A percentile compares a stretch with the other conserved stretches of the same genome.
These are phyloP conservation scores for Argyra leucocephala DNA, from an alignment of 2,888 invertebrate species.

Conservation along the genomic window DNA sequence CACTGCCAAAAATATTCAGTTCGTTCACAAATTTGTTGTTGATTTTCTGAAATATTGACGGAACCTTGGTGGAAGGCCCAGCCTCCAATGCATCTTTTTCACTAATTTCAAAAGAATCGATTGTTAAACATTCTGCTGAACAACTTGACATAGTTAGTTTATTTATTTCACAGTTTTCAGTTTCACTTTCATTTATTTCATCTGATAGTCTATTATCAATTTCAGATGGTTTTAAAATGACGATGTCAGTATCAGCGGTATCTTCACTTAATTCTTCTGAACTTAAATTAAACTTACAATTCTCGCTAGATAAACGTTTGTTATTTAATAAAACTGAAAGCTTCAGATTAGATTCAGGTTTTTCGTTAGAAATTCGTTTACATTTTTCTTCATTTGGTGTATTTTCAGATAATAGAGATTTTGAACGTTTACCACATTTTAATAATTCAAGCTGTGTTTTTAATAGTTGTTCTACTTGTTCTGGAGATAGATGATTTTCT, in stretches of 20 bases:
- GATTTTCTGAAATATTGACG: not conserved
- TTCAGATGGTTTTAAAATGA: not conserved
- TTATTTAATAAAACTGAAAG: not conserved
- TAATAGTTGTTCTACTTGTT: slow-evolving; percentile 35
- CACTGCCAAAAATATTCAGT: not conserved
- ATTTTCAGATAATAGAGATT: slow-evolving; percentile 15
- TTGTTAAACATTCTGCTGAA: not conserved
- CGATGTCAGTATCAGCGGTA: not conserved
- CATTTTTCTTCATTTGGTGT: slow-evolving; percentile 4
- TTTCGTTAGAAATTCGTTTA: not conserved
- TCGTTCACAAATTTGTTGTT: not conserved
- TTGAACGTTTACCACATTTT: slow-evolving; percentile 31
- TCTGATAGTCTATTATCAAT: not conserved
- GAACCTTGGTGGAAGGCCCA: not conserved
- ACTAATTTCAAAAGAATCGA: slow-evolving; percentile 2
- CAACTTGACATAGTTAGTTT: not conserved
- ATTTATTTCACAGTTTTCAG: not conserved
- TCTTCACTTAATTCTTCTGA: not conserved
- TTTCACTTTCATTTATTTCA: not conserved
- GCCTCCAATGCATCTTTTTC: slow-evolving; percentile 8
- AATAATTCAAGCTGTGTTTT: slow-evolving; percentile 38
- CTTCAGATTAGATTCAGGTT: not conserved
- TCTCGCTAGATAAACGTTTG: not conserved
- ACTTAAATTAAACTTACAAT: not conserved
- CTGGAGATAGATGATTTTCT: slow-evolving; percentile 21